Conservation (phyloP, 2,797 vertebrate species). For the Paedocypris micromegethes region DNA sequence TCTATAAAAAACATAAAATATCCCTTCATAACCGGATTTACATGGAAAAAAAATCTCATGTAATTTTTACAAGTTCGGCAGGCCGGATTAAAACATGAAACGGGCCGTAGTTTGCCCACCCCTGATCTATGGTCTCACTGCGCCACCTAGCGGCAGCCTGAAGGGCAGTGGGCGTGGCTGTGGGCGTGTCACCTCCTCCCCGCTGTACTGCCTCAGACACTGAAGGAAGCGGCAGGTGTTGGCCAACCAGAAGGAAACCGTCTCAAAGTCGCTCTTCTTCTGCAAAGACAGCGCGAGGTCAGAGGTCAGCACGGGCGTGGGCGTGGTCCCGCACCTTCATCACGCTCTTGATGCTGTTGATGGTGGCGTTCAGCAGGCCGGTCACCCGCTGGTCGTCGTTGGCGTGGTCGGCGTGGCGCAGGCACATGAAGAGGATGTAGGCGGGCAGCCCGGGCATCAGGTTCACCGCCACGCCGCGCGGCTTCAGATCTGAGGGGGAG, state of each 20-base stretch:
- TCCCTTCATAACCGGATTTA: no score
- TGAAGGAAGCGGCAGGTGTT: slow-evolving; percentile 89
- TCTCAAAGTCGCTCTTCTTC: slow-evolving; percentile 86
- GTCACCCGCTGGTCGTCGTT: slow-evolving; percentile 90
- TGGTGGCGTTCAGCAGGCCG: slow-evolving; percentile 83
- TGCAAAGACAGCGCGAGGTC: slow-evolving; percentile 52
- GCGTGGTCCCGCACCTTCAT: slow-evolving; percentile 75
- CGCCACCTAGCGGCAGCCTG: no score
- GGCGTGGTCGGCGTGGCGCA: slow-evolving; percentile 87
- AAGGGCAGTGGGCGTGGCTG: no score
- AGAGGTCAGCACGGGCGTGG: no score
- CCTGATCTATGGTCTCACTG: no score
- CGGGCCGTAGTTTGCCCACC: no score
- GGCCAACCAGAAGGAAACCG: slow-evolving; percentile 92
- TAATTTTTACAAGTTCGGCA: no score
- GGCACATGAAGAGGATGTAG: slow-evolving; percentile 95
- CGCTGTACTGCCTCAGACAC: slow-evolving; percentile 95
- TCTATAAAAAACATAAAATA: no score
- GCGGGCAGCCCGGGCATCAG: slow-evolving; percentile 88
- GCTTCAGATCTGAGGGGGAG: slow-evolving; percentile 79
- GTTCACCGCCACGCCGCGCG: slow-evolving; percentile 85
- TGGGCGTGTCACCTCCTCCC: slow-evolving; percentile 74
- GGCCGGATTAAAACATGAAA: no score
- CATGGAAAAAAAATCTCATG: no score
- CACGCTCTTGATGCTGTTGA: slow-evolving; percentile 90